Base-by-base conservation (phyloP, 2,888 invertebrate genomes). In the Sminthurinus aureus region DNA sequence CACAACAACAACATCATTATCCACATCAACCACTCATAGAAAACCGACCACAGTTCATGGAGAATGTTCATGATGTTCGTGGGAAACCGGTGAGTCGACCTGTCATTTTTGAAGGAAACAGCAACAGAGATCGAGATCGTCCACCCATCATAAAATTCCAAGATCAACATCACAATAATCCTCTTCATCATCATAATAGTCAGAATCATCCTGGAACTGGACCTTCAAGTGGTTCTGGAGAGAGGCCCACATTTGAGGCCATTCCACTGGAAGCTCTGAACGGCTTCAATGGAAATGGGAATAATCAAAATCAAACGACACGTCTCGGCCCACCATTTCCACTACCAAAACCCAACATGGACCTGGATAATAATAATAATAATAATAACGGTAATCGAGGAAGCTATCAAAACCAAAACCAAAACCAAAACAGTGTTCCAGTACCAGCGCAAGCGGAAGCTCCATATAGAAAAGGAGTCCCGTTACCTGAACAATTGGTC, bases 401-500 rank as follows among this genome's bases (percentile, higher is more conserved):
- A 67, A 38, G 66, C 9, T 24, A 24, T 38, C 38, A 38, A 38
- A n/a, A n/a, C n/a, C 38, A 38, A 38, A 38, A 38, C 38, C 38
- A 38, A 6, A 38, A 38, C 38, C 38, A 26, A 22, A 79, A 67
- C 26, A 66, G 64, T 8, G 38, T 38, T 38, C 38, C 38, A 38
- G 6, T 38, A 4, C 38, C 38, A 38, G 51, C 83, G 26, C 85
- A 93, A 0, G 90, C 92, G 4, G 91, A 93, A 77, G 87, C 89
- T 26, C 94, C 94, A 0, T 93, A 92, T 86, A 90, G 93, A n/a
- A 92, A 93, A 84, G 94, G 94, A 69, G 93, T 94, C 38, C 94
- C 94, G 86, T 91, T 95, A 84, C 94, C 95, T 2, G 95, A 95
- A 88, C 94, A 94, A 90, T 92, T 94, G 81, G 94, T 94, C 12